Evolutionary conservation across 2,888 invertebrate genomes (phyloP), one percentile per base, ranked within the genome.

Genomic region (Eupithecia exiguata): DNA sequence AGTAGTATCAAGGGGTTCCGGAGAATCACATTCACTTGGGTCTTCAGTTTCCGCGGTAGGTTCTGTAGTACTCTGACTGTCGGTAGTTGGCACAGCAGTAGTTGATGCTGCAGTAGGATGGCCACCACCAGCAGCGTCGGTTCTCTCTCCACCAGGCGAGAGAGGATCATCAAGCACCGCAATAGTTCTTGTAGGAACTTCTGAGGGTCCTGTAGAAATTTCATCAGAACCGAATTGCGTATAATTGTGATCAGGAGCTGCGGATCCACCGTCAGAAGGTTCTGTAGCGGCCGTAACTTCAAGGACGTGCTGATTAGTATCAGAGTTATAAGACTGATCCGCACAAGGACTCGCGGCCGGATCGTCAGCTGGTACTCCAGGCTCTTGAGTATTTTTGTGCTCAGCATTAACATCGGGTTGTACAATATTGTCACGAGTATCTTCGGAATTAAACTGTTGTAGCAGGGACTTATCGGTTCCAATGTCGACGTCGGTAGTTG

Each of bases 41-140:
- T 36, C n/a, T 65, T 38, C 38, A 65, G 38, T 65, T 65, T 65
- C 12, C 38, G 9, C 5, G 65, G 65, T 12, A 36, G 65, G n/a
- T 38, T 65, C n/a, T 65, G 65, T 3, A 65, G 65, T n/a, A 65
- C 36, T 38, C n/a, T 18, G 35, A 65, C n/a, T 6, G 65, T 65
- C 14, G 36, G 65, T 38, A 38, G 18, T 36, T 65, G 36, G 65
- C 36, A n/a, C 36, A 65, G n/a, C n/a, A 65, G 65, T n/a, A 65
- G 38, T 36, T 35, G 65, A 12, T 65, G 65, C 35, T 65, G 65
- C 5, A 65, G 35, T 2, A 65, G 65, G 5, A 65, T n/a, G 16
- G 35, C 35, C 12, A 36, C 35, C 65, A 38, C 10, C 38, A 38
- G 65, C 65, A 36, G 36, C n/a, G n/a, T 35, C 36, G 36, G 65